Evolutionary conservation across 1,140 invertebrate genomes (phyloP).

Genomic region (Bombyx mori): ASM3026992v2 NC_085107.1:4792501-4793000

Average conservation of each 20-base stretch:
- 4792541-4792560: too few relatives aligned
- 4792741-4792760: constrained; percentile 35
- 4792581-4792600: too few relatives aligned
- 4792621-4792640: too few relatives aligned
- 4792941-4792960: constrained; percentile 67
- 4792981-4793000: constrained; percentile 32
- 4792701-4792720: constrained; percentile 21
- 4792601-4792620: too few relatives aligned
- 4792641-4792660: too few relatives aligned
- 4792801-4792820: constrained; percentile 65
- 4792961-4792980: constrained; percentile 41
- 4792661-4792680: too few relatives aligned
- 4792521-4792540: too few relatives aligned
- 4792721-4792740: constrained; percentile 33
- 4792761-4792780: constrained; percentile 41
- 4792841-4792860: constrained; percentile 34
- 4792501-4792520: too few relatives aligned
- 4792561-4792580: too few relatives aligned
- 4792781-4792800: constrained; percentile 44
- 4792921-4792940: constrained; percentile 56
- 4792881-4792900: constrained; percentile 42
- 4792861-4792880: constrained; percentile 32
- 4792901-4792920: constrained; percentile 53
- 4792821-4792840: constrained; percentile 55
- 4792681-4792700: constrained; percentile 15